phyloP scores from a whole-genome alignment of 2,113 vertebrate genomes.

The Hypanus sabinus region DNA sequence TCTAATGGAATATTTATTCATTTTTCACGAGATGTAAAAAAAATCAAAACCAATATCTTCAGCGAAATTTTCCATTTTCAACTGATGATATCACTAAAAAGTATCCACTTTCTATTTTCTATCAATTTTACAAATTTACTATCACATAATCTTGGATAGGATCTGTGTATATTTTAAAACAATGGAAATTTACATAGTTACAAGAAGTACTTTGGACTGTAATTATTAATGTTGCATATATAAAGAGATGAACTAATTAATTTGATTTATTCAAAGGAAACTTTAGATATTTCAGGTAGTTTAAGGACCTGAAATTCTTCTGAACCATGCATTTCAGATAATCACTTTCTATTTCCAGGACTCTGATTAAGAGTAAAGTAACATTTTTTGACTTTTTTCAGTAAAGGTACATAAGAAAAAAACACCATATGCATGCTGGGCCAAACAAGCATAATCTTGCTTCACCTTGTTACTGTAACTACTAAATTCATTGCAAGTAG shows the following conservation, averaged over 20 bases:
- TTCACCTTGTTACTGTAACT: not conserved
- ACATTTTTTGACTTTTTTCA: not conserved
- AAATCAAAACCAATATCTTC: no score
- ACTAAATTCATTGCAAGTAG: not conserved
- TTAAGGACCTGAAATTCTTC: not conserved
- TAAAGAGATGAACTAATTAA: not conserved
- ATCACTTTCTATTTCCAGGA: not conserved
- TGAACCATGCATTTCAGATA: not conserved
- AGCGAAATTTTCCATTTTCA: no score
- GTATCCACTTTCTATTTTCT: not conserved
- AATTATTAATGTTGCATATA: not conserved
- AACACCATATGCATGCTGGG: no score
- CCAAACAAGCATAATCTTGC: no score
- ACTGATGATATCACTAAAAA: not conserved
- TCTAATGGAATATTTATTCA: no score
- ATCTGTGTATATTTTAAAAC: not conserved
- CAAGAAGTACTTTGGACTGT: not conserved
- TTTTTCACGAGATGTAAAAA: no score
- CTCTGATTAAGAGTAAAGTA: not conserved
- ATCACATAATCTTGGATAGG: no score
- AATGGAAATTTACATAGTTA: not conserved
- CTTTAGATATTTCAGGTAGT: not conserved
- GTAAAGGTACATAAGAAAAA: no score
- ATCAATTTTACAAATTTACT: no score
- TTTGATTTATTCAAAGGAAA: not conserved